phyloP scores from a whole-genome alignment of 2,113 vertebrate species.

The Nyctibius bracteatus region DNA sequence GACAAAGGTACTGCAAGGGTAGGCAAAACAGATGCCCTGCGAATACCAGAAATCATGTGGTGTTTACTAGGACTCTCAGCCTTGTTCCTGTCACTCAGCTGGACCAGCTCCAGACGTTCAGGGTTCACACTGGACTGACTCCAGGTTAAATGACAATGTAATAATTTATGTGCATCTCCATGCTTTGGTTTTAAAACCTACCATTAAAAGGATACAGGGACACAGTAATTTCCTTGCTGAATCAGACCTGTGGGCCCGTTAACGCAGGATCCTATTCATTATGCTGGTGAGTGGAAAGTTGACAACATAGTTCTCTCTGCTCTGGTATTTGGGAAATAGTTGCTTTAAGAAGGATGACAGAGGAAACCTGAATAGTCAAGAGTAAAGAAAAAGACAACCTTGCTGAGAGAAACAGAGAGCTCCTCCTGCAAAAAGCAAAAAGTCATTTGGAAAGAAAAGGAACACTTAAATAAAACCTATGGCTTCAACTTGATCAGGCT shows the following conservation, averaged over 20 bases:
- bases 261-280: background rate
- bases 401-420: background rate
- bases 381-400: background rate
- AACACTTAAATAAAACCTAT: background rate
- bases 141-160: conserved; percentile 41
- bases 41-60: conserved; percentile 49
- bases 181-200: background rate
- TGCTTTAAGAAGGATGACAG: background rate
- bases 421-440: background rate
- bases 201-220: conserved; percentile 17
- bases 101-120: background rate
- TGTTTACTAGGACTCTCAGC: conserved; percentile 21
- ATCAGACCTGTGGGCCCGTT: background rate
- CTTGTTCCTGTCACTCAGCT: background rate
- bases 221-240: conserved; percentile 9
- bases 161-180: background rate
- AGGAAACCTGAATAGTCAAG: background rate
- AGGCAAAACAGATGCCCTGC: conserved; percentile 40
- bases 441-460: background rate
- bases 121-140: conserved; percentile 19
- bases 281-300: background rate
- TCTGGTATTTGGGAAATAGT: background rate
- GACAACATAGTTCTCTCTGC: background rate
- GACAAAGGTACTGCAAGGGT: background rate
- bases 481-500: background rate